phyloP scores from a whole-genome alignment of 2,113 vertebrate genomes.

The Mormyrus lacerda region DNA sequence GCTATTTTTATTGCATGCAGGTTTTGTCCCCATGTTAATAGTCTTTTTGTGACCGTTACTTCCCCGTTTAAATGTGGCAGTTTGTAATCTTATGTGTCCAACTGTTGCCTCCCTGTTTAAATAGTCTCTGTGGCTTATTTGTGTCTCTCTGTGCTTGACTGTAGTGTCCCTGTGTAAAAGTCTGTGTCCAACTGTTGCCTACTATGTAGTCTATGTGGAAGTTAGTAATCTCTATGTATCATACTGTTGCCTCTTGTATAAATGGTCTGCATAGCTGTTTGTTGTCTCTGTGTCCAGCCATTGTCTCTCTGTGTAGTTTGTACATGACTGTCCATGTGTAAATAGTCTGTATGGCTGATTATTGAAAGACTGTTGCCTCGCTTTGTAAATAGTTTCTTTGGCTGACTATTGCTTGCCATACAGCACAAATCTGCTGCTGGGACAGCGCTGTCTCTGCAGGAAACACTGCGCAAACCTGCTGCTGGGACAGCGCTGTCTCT shows the following conservation, averaged over 20 bases:
- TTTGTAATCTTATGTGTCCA: too few species aligned
- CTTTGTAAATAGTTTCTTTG: not conserved
- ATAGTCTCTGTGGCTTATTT: not conserved
- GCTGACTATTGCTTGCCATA: not conserved
- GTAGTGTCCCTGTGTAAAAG: not conserved
- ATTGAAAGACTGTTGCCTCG: not conserved
- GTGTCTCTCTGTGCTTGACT: too few species aligned
- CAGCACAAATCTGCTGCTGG: not conserved
- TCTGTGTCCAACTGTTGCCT: not conserved
- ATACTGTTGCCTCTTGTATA: not conserved
- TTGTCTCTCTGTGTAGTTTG: not conserved
- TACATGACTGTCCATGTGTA: not conserved
- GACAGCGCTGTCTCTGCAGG: conserved; percentile 21
- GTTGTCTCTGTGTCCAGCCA: not conserved
- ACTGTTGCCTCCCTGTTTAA: not conserved
- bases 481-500: conserved; percentile 11
- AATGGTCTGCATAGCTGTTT: not conserved
- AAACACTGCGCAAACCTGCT: not conserved
- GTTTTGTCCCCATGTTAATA: not conserved
- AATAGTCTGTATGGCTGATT: not conserved
- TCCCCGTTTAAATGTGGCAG: not conserved
- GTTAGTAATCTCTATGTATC: not conserved
- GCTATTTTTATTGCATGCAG: not conserved
- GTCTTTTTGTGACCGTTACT: not conserved
- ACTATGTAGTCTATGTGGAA: not conserved